Base-by-base conservation (phyloP, 2,888 invertebrate species). In the Timandra comae region DNA sequence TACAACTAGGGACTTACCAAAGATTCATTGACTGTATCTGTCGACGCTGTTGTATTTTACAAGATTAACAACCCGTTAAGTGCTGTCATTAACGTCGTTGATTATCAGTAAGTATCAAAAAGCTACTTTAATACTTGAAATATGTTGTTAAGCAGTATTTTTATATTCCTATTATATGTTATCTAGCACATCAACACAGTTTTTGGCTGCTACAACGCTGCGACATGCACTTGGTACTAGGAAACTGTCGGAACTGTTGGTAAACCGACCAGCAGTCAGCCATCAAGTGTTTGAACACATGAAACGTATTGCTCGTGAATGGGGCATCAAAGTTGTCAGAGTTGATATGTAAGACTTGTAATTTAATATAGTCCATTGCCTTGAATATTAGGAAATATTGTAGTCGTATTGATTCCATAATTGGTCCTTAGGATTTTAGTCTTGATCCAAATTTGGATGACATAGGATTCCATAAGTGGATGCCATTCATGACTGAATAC, bases 21-120 rank as follows among this genome's bases (percentile, higher is more conserved):
- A 79, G 96, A 96, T 76, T 93, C 94, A 2, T 93, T 96, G 28
- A 96, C 96, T 0, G 94, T 97, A 2, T 91, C 93, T 3, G 96
- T 96, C 3, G 96, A 96, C 72, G 96, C 96, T 1, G 92, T 93
- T 7, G 91, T 93, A 25, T 93, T 92, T 66, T 93, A 93, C 66
- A 89, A 91, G 52, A 91, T 93, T 35, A 16, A 5, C 16, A 16
- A 16, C 6, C 16, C 16, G 3, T 16, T 16, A 16, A 5, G 3
- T 16, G 16, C 16, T 16, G 16, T 16, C 6, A 1, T 16, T 6
- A 16, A 16, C 16, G 16, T 16, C 3, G 6, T 16, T 16, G 1
- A 75, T 49, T 72, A 60, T 35, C 60, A 55, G 75, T 75, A 56
- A 45, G 52, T 25, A 8, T 9, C n/a, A n/a, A n/a, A 7, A 6